A percentile compares a stretch with the other conserved stretches of the same genome.
These are phyloP conservation scores for Apteryx owenii DNA, from an alignment of 2,113 vertebrate species.

Conservation along the genomic window DNA sequence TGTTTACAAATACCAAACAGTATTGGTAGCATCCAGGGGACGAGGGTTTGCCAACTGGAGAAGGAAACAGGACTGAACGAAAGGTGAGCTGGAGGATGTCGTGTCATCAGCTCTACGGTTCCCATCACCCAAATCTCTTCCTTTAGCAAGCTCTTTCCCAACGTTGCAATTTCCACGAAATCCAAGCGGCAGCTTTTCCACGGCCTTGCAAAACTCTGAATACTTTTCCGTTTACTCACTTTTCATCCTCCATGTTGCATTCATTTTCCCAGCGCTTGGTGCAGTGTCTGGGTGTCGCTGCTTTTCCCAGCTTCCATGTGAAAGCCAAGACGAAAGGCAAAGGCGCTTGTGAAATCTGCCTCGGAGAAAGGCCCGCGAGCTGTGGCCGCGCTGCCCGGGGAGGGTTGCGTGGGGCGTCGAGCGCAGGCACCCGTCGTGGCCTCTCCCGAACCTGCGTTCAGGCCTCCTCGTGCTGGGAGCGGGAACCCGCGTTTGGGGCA, in stretches of 20 bases:
- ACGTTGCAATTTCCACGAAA: not conserved
- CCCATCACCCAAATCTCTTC: not conserved
- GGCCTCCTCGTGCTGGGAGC: not conserved
- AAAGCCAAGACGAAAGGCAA: not conserved
- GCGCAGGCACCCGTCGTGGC: no score
- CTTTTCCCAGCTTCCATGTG: not conserved
- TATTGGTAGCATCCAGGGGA: not conserved
- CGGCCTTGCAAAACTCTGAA: fast-evolving
- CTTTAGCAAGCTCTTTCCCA: not conserved
- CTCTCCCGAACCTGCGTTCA: not conserved
- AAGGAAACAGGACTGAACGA: not conserved
- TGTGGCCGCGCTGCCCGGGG: no score
- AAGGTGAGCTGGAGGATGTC: not conserved
- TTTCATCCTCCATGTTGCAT: not conserved
- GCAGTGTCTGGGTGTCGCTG: not conserved
- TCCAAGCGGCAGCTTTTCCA: not conserved
- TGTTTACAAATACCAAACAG: not conserved
- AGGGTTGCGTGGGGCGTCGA: no score
- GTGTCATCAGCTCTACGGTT: not conserved
- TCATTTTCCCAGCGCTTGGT: not conserved
- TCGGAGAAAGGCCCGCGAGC: not conserved
- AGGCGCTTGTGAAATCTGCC: not conserved
- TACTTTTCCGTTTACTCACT: not conserved
- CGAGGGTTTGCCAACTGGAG: not conserved
- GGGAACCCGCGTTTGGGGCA: not conserved